phyloP scores from a whole-genome alignment of 2,888 invertebrate genomes.

The Spisula subtruncata region DNA sequence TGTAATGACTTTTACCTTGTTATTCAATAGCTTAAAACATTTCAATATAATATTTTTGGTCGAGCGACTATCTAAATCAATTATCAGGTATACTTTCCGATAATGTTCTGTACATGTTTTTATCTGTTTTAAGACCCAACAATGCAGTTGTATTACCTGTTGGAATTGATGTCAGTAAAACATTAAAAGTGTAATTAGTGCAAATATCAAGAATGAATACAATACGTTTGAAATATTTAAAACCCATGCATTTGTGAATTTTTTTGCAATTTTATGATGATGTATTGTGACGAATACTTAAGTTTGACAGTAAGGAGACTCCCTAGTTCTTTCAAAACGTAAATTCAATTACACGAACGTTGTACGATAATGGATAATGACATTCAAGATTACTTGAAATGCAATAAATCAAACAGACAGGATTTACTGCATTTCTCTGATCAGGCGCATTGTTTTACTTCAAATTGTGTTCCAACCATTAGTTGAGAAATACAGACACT shows the following conservation, averaged over 20 bases:
- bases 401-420: not conserved
- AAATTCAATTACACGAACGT: too few relatives aligned
- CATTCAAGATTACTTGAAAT: not conserved
- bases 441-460: conserved; percentile 14
- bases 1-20: too few relatives aligned
- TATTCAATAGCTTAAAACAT: too few relatives aligned
- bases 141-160: too few relatives aligned
- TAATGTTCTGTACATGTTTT: too few relatives aligned
- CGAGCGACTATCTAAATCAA: too few relatives aligned
- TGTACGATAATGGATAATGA: not conserved
- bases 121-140: too few relatives aligned
- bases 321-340: too few relatives aligned
- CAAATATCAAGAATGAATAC: not conserved
- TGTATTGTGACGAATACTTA: not conserved
- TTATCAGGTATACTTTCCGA: too few relatives aligned
- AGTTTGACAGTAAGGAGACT: not conserved
- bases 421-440: not conserved
- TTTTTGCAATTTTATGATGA: not conserved
- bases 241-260: not conserved
- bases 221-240: not conserved
- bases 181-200: too few relatives aligned
- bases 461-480: not conserved
- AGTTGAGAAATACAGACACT: not conserved
- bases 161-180: too few relatives aligned
- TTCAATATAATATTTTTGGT: too few relatives aligned